These are phyloP conservation scores for Python bivittatus DNA, from an alignment of 2,113 vertebrate genomes.

Conservation along the genomic window DNA sequence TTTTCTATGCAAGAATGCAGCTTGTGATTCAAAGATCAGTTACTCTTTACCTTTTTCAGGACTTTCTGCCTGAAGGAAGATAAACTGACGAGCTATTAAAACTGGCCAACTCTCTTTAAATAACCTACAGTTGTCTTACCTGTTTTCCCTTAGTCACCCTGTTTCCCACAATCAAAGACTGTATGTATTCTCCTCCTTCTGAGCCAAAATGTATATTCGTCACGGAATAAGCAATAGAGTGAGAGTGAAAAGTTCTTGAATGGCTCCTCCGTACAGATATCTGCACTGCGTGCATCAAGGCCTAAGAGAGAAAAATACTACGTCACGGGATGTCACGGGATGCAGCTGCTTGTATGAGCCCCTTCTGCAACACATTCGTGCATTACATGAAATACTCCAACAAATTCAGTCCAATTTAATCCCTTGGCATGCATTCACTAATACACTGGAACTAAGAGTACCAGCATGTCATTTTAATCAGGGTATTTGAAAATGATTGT, in stretches of 20 bases:
- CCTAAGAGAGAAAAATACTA: not conserved
- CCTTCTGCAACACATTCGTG: not conserved
- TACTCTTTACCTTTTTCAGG: not conserved
- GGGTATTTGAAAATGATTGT: not conserved
- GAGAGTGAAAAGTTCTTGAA: not conserved
- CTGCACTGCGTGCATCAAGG: not conserved
- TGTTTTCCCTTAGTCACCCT: not conserved
- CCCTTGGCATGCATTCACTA: not conserved
- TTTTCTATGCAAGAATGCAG: not conserved
- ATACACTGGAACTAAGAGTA: not conserved
- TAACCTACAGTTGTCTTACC: not conserved
- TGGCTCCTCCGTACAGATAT: not conserved
- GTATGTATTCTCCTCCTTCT: not conserved
- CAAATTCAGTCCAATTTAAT: not conserved
- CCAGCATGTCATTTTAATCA: not conserved
- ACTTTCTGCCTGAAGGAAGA: not conserved
- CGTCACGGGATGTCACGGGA: not conserved
- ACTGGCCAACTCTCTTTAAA: not conserved
- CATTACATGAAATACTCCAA: not conserved
- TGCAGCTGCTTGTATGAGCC: not conserved
- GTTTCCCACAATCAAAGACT: not conserved
- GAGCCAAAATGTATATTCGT: not conserved
- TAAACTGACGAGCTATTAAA: not conserved
- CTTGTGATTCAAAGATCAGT: not conserved
- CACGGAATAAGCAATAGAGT: not conserved